These are phyloP conservation scores for Polyommatus icarus DNA, from an alignment of 2,888 invertebrate species.

Conservation along the genomic window DNA sequence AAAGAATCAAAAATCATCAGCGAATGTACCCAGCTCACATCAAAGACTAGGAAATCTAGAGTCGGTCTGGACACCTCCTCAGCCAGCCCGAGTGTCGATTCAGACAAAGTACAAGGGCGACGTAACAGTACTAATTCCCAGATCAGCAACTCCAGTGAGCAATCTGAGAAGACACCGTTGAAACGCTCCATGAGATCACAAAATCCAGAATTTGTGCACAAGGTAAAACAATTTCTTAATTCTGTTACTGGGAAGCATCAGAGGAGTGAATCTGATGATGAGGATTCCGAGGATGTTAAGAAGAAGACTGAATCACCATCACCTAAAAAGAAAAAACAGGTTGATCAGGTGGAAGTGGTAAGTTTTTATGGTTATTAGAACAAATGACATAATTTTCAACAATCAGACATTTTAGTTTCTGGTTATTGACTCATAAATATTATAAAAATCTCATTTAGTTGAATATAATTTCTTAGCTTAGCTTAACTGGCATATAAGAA, in stretches of 20 bases:
- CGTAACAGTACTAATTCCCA: slow-evolving; percentile 64
- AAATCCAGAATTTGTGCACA: slow-evolving; percentile 82
- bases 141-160: slow-evolving; percentile 64
- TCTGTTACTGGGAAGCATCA: slow-evolving; percentile 69
- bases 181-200: slow-evolving; percentile 82
- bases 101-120: slow-evolving; percentile 58
- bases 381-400: background rate
- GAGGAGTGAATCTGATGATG: slow-evolving; percentile 56
- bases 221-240: slow-evolving; percentile 81
- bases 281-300: slow-evolving; percentile 53
- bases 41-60: slow-evolving; percentile 72
- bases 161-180: slow-evolving; percentile 51
- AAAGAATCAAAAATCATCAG: slow-evolving; percentile 84
- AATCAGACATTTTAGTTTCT: background rate
- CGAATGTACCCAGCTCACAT: slow-evolving; percentile 79
- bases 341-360: slow-evolving; percentile 42
- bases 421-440: background rate
- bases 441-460: background rate
- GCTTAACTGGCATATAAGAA: background rate
- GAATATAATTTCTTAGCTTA: background rate
- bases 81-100: slow-evolving; percentile 61
- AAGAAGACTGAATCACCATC: slow-evolving; percentile 47
- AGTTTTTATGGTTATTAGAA: slow-evolving; percentile 33
- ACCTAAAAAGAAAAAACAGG: slow-evolving; percentile 48
- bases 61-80: slow-evolving; percentile 65